Evolutionary conservation across 2,888 invertebrate genomes (phyloP), one percentile per base, ranked within the genome.

Genomic region (Tridacna crocea): DNA sequence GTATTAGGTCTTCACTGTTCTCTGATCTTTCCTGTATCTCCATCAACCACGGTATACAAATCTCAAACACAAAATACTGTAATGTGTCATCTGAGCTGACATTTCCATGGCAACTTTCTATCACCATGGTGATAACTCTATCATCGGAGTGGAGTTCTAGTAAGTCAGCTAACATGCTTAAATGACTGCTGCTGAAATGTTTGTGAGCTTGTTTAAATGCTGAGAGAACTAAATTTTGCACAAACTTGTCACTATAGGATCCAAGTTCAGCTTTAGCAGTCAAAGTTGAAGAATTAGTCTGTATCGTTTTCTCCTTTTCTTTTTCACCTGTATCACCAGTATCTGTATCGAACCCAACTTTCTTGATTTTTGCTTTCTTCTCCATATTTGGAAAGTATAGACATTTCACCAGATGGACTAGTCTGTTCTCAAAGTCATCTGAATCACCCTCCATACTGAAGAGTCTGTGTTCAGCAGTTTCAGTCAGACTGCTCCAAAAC

Each of bases 1-100:
- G 83, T 65, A 75, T 83, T 22, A 87, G 77, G 72, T 88, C 88
- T 19, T 82, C 80, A 27, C 63, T 68, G 48, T 60, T 76, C 19
- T 84, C 75, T 27, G 84, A 78, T 15, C 74, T 75, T 72, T 87
- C 83, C 55, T 87, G 81, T 19, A 90, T 65, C 84, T 88, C 83
- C 61, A 75, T 75, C 51, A 90, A 75, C 90, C 90, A 90, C 26
- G 90, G 89, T 22, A 90, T 74, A 85, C 90, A 89, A 19, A 90
- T 85, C 79, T 87, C 84, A 79, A 88, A 88, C 61, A 90, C 87
- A 87, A 90, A 90, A 60, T 89, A 88, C 63, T 82, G 80, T 48
- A 87, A 85, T 13, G 84, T 81, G 36, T 84, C 79, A 58, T 88
- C 84, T 24, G 83, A 79, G 26, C 77, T 73, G 6, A 77, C 77